phyloP scores from a whole-genome alignment of 1,140 invertebrate genomes.

The Zaprionus ghesquierei region DNA sequence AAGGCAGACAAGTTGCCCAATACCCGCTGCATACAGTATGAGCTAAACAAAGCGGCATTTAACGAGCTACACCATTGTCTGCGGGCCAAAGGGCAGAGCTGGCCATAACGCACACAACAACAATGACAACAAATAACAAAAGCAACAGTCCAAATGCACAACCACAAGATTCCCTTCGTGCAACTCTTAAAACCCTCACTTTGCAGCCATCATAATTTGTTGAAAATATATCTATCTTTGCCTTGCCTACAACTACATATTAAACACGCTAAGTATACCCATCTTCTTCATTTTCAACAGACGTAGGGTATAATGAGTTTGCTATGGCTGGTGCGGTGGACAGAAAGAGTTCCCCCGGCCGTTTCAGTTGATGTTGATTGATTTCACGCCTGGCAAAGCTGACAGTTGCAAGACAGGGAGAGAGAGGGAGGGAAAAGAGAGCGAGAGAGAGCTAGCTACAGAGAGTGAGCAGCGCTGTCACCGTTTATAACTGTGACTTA shows the following conservation, averaged over 20 bases:
- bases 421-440: background rate
- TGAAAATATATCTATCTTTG: too few relatives aligned
- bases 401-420: constrained; percentile 35
- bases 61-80: constrained; percentile 24
- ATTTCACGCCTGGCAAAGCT: constrained; percentile 56
- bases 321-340: background rate
- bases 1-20: too few relatives aligned
- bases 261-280: too few relatives aligned
- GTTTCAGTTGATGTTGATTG: constrained; percentile 62
- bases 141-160: too few relatives aligned
- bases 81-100: constrained; percentile 4
- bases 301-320: too few relatives aligned
- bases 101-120: constrained; percentile 7
- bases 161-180: too few relatives aligned
- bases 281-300: too few relatives aligned
- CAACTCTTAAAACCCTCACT: too few relatives aligned
- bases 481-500: constrained; percentile 39
- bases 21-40: background rate
- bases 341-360: constrained; percentile 20
- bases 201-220: too few relatives aligned
- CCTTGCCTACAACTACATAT: too few relatives aligned
- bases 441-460: background rate
- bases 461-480: too few relatives aligned
- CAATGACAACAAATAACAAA: too few relatives aligned
- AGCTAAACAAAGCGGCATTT: constrained; percentile 35